phyloP scores from a whole-genome alignment of 2,113 vertebrate genomes.

The Acrocephalus arundinaceus region DNA sequence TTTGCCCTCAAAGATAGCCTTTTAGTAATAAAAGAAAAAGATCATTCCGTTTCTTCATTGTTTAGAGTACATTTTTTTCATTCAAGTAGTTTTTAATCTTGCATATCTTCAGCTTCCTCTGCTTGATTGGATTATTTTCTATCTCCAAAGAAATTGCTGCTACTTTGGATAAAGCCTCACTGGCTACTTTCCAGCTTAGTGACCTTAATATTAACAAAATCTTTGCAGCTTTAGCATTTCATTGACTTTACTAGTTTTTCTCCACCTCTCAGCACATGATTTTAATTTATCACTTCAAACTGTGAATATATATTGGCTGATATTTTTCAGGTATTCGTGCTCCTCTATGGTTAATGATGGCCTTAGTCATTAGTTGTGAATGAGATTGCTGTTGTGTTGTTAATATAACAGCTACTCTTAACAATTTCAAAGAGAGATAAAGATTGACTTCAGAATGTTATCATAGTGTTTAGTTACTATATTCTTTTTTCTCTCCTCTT shows the following conservation, averaged over 20 bases:
- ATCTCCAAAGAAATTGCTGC: not conserved
- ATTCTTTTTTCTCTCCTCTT: not conserved
- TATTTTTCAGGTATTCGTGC: not conserved
- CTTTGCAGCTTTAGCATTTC: not conserved
- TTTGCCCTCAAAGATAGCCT: not conserved
- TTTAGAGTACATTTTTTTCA: not conserved
- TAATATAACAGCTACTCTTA: not conserved
- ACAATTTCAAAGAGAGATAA: not conserved
- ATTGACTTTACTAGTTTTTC: not conserved
- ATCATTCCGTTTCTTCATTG: rapidly evolving
- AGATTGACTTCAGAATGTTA: not conserved
- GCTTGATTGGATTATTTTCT: not conserved
- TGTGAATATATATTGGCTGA: not conserved
- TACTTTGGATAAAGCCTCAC: not conserved
- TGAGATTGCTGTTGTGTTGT: not conserved
- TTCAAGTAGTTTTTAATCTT: not conserved
- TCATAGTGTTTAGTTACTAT: not conserved
- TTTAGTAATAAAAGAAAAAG: not conserved
- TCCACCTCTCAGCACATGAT: not conserved
- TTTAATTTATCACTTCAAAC: not conserved
- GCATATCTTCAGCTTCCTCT: not conserved
- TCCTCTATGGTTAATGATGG: not conserved
- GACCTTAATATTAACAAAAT: not conserved
- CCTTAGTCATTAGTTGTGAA: not conserved
- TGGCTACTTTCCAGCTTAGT: not conserved